Evolutionary conservation across 2,113 vertebrate genomes (phyloP), one percentile per base, ranked within the genome.

Genomic region (Toxostoma redivivum): DNA sequence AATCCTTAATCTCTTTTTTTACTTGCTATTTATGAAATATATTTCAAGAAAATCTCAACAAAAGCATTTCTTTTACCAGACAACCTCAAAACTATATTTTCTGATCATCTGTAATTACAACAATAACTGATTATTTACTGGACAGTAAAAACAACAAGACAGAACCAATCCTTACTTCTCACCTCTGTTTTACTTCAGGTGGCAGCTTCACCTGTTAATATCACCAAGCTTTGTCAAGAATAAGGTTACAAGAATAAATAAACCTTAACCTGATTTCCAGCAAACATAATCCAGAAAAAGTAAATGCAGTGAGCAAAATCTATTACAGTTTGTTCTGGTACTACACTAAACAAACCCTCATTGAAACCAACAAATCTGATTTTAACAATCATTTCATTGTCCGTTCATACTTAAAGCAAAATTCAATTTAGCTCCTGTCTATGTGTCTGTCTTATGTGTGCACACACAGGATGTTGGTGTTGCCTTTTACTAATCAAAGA

Each of bases 401-500:
- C 28, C 2, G 3, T 66, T 84, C 1, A 3, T 57, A 62, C 19
- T 78, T 71, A 53, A 82, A 87, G 40, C 10, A 81, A 93, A 92
- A 94, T 80, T 45, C 37, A 47, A 1, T 88, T 74, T 82, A 78
- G 23, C 16, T 38, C 11, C 30, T 69, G 8, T 27, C 5, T 62
- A 25, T 4, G 0, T n/a, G 13, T 50, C 69, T 84, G 53, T 80
- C 12, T 80, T 72, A 79, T 4, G 12, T 47, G 27, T n/a, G 30
- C 38, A 51, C 31, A n/a, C 37, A 53, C 14, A 70, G 28, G 28
- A 90, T 28, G 2, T 33, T 80, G 58, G 31, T 83, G 56, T 51
- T 89, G 25, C 66, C 30, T 89, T 77, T 90, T 89, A 54, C 45
- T 90, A 86, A 92, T 85, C 57, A 92, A 91, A 86, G 71, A 83